Base-by-base conservation (phyloP, 2,888 invertebrate species). In the Drepanosiphum platanoidis region DNA sequence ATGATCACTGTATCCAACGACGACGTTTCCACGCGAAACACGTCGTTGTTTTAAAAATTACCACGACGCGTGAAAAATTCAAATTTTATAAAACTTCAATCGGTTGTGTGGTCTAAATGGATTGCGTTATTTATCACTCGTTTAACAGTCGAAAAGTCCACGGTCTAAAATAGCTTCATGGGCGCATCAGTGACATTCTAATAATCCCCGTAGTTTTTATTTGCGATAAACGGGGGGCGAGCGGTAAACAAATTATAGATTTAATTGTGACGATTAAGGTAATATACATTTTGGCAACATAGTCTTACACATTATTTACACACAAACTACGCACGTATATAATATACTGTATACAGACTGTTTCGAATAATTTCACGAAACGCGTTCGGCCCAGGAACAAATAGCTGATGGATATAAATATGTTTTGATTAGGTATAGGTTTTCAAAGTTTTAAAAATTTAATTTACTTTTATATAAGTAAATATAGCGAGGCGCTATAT, bases 241-340 rank as follows among this genome's bases (percentile, higher is more conserved):
- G 22, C 18, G 52, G 22, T 52, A 52, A 52, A 52, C 22, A 52
- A 15, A 52, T 22, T 52, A 3, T 18, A 18, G 15, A 52, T 52
- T 52, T 22, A 52, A 52, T 15, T 52, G 18, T 52, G 22, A 52
- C 22, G 52, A 52, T 52, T 52, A 52, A 52, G 52, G 22, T 52
- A 52, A 3, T 52, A 22, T 22, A 52, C 22, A 72, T 34, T 74
- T 52, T 75, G 74, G 52, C 52, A 58, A 75, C 52, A 32, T 9
- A 34, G 34, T 75, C n/a, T 58, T 15, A 34, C 52, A n/a, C 46
- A 52, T 75, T 75, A 52, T 52, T 52, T 52, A 22, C 32, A 75
- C 74, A 75, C 22, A 52, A 15, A n/a, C 52, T 52, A 58, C 52
- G 18, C 22, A 22, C n/a, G n/a, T n/a, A n/a, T n/a, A n/a, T n/a